Evolutionary conservation across 2,888 invertebrate genomes (phyloP).

Genomic region (Erebia epiphron): DNA sequence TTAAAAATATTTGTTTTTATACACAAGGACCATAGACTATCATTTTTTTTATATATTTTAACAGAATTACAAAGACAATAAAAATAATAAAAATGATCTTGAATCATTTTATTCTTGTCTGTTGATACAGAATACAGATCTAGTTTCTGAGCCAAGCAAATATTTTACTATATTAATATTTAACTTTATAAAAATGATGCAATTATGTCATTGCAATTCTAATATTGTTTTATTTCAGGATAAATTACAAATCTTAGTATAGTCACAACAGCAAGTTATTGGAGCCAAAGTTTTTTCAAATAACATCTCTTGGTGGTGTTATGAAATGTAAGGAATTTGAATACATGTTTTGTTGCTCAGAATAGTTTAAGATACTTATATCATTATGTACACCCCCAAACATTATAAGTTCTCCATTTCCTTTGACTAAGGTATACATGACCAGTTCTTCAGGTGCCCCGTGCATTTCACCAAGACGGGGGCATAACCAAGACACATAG

Average conservation of each 20-base stretch:
- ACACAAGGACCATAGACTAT: too few species aligned
- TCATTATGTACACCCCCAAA: constrained; percentile 98
- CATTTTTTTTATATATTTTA: too few species aligned
- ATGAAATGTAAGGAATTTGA: constrained; percentile 91
- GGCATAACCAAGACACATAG: constrained; percentile 86
- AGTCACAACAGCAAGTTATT: constrained; percentile 34
- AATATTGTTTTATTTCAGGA: not conserved
- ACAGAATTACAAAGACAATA: too few species aligned
- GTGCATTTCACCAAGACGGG: constrained; percentile 85
- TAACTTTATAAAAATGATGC: constrained; percentile 2
- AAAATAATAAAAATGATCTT: too few species aligned
- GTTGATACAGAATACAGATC: too few species aligned
- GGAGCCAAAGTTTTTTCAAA: constrained; percentile 64
- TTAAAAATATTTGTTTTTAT: too few species aligned
- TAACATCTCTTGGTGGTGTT: constrained; percentile 87
- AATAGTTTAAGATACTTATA: constrained; percentile 82
- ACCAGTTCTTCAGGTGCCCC: constrained; percentile 94
- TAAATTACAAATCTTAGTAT: constrained; percentile 20
- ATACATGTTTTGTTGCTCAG: constrained; percentile 85
- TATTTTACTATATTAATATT: not conserved
- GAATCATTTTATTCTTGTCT: too few species aligned
- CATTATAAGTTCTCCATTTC: constrained; percentile 95
- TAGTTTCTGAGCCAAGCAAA: too few species aligned
- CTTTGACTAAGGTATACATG: constrained; percentile 93
- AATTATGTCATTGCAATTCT: not conserved